Evolutionary conservation across 2,113 vertebrate species (phyloP).

Genomic region (Nycticryphes semicollaris): DNA sequence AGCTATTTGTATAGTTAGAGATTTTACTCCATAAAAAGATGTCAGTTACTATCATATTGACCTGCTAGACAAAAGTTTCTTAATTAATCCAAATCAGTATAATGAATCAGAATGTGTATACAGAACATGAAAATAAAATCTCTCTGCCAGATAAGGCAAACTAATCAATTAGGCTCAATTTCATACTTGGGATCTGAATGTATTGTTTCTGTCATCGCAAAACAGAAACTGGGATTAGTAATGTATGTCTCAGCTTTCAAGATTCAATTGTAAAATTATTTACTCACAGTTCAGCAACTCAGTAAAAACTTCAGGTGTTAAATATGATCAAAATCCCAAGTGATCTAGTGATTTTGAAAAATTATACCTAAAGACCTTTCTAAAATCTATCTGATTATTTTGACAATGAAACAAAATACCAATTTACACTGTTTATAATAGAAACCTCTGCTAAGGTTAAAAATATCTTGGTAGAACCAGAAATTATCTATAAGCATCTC

Average conservation of each 20-base stretch:
- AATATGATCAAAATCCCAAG: background rate
- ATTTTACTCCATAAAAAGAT: background rate
- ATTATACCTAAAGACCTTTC: accelerated
- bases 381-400: background rate
- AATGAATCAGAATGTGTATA: background rate
- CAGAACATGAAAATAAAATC: background rate
- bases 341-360: background rate
- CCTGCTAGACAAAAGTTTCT: background rate
- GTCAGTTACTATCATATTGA: background rate
- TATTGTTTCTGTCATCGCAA: background rate
- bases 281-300: background rate
- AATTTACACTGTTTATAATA: background rate
- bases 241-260: background rate
- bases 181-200: background rate
- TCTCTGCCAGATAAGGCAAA: background rate
- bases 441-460: background rate
- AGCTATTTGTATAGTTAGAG: background rate
- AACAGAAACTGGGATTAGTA: background rate
- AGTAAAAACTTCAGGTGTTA: background rate
- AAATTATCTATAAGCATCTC: background rate
- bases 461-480: background rate
- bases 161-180: background rate
- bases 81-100: background rate
- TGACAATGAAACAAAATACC: background rate
- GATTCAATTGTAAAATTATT: background rate